These are phyloP conservation scores for Drosophila paulistorum DNA, from an alignment of 1,140 invertebrate species.

Conservation along the genomic window DNA sequence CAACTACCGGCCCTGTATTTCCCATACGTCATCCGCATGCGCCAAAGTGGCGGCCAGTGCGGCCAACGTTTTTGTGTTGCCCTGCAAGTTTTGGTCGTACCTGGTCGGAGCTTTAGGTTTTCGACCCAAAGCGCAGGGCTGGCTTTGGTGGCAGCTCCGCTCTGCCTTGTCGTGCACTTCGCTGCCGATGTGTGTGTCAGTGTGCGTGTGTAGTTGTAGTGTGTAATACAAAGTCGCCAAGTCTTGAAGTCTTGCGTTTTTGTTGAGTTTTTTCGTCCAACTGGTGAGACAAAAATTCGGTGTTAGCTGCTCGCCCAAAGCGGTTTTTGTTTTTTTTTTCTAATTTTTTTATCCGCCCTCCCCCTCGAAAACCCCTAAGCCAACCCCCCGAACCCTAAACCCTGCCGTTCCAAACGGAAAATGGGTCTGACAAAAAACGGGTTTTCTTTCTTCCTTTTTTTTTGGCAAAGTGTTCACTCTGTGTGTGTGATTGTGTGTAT, in stretches of 20 bases:
- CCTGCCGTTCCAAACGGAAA: conserved; percentile 2
- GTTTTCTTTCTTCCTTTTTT: too few species aligned
- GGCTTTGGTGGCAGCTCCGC: conserved; percentile 9
- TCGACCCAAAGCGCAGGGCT: conserved; percentile 43
- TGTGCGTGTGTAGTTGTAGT: conserved; percentile 56
- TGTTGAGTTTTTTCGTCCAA: conserved; percentile 74
- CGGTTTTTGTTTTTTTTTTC: conserved; percentile 65
- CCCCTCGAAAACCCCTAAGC: background rate
- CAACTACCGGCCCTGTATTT: background rate
- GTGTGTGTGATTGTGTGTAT: background rate
- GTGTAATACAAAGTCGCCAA: conserved; percentile 74
- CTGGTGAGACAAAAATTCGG: conserved; percentile 72
- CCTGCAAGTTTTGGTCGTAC: conserved; percentile 5
- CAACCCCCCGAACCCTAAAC: background rate
- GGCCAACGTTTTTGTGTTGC: background rate
- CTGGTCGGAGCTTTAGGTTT: conserved; percentile 24
- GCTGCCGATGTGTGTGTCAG: conserved; percentile 24
- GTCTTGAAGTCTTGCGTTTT: conserved; percentile 63
- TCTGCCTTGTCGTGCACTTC: conserved; percentile 4
- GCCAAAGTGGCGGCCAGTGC: conserved; percentile 2
- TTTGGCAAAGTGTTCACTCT: background rate
- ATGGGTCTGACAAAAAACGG: background rate
- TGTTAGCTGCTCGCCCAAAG: conserved; percentile 48
- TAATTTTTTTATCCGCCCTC: conserved; percentile 14
- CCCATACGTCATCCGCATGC: conserved; percentile 14